A percentile compares a stretch with the other conserved stretches of the same genome.
phyloP scores from a whole-genome alignment of 2,113 vertebrate species.

The Chascanopsetta lugubris region DNA sequence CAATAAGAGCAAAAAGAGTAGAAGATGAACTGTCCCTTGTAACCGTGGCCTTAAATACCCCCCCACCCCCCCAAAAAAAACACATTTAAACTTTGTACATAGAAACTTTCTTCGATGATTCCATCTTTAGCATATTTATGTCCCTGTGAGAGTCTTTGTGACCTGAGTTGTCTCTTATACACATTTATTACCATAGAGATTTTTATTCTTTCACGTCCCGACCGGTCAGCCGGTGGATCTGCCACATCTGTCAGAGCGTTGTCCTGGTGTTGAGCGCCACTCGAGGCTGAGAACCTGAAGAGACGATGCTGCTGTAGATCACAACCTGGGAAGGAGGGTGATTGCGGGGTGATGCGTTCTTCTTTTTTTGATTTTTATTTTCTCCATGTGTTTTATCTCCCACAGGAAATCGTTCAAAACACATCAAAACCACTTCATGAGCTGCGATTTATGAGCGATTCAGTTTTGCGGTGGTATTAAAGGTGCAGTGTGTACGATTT shows the following conservation, averaged over 20 bases:
- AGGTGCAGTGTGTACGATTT: too few species aligned
- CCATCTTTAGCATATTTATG: slow-evolving; percentile 64
- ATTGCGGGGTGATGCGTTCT: not conserved
- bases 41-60: slow-evolving; percentile 80
- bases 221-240: slow-evolving; percentile 46
- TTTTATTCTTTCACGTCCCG: slow-evolving; percentile 36
- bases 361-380: not conserved
- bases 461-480: too few species aligned
- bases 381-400: not conserved
- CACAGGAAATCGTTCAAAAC: slow-evolving; percentile 30
- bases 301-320: slow-evolving; percentile 60
- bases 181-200: slow-evolving; percentile 43
- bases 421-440: slow-evolving; percentile 30
- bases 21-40: slow-evolving; percentile 61
- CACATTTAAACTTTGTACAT: slow-evolving; percentile 69
- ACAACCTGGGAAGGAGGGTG: not conserved
- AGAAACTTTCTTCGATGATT: slow-evolving; percentile 62
- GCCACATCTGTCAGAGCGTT: slow-evolving; percentile 6
- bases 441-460: too few species aligned
- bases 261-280: slow-evolving; percentile 67
- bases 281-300: slow-evolving; percentile 31
- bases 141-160: slow-evolving; percentile 64
- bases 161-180: slow-evolving; percentile 50
- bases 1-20: slow-evolving; percentile 73
- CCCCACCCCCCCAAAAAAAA: too few species aligned